Evolutionary conservation across 2,113 vertebrate species (phyloP), one percentile per base, ranked within the genome.

Genomic region (Gambusia affinis): DNA sequence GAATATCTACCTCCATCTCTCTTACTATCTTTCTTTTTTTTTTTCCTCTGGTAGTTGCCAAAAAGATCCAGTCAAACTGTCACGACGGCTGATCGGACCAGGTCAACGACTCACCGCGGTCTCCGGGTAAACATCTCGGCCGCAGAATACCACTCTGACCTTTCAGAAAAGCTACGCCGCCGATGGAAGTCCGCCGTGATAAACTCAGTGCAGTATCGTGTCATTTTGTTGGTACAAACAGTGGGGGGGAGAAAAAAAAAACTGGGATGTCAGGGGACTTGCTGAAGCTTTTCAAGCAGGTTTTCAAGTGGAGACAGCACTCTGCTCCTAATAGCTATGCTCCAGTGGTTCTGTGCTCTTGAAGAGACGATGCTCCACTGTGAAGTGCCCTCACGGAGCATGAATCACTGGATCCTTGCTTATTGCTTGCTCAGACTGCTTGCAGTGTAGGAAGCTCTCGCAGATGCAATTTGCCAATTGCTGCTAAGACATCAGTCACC

Each of bases 381-480:
- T 86, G 73, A 84, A 88, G 86, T 73, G 81, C 83, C 76, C 74
- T 88, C 47, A 77, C 83, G 31, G 4, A 75, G 60, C 79, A 83
- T 87, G 82, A 87, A 81, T 85, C 76, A 76, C 72, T 70, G 75
- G 39, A 62, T 70, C 72, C 70, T 86, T 88, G 85, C 86, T 70
- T 66, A 71, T 74, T 84, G 88, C 84, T 81, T 72, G 84, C 72
- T 79, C 73, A 70, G 78, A 85, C 84, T 81, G 70, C 79, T 88
- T 75, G 62, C 65, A 76, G 76, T 83, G 76, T 76, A 72, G 81
- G 76, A 83, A 69, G 78, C 78, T 69, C 70, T 79, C 84, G 65
- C 68, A 81, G 57, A 80, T 88, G 63, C 65, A 85, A 84, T 82
- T 85, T 90, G 35, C 78, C 73, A 82, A 81, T 81, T 82, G 73